Percentiles rank a stretch among this genome's conserved stretches.
Conservation (phyloP, 2,888 invertebrate species). For the Dicyrtomina minuta region DNA sequence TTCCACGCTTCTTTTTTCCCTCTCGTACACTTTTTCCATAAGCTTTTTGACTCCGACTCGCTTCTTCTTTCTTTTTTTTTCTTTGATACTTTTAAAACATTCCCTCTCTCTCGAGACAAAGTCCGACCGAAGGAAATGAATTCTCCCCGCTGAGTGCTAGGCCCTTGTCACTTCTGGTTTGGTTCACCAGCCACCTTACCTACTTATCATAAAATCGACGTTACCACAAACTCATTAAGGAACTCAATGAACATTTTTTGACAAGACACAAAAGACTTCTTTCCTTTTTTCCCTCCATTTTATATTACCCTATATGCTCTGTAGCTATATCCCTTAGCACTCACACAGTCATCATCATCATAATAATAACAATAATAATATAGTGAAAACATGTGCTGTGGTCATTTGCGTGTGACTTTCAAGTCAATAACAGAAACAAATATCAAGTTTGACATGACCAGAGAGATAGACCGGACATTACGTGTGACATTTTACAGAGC, state of each 20-base stretch:
- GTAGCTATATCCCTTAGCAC: background rate
- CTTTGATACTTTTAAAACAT: background rate
- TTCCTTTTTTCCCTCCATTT: background rate
- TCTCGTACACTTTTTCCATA: no score
- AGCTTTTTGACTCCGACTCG: background rate
- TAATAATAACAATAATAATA: background rate
- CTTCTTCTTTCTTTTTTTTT: background rate
- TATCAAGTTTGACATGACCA: no score
- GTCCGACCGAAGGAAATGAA: background rate
- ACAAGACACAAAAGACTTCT: background rate
- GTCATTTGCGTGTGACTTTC: no score
- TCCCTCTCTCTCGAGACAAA: no score
- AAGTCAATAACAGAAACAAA: no score
- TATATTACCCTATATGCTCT: background rate
- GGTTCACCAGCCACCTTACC: no score
- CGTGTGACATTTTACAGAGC: no score
- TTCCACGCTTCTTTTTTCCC: no score
- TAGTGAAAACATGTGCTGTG: no score
- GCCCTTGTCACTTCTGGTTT: conserved; percentile 12
- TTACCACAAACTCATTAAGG: no score
- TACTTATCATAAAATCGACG: conserved; percentile 20
- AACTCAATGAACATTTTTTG: no score
- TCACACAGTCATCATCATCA: background rate
- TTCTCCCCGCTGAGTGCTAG: conserved; percentile 11
- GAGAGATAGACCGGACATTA: no score